Evolutionary conservation across 2,113 vertebrate genomes (phyloP), one percentile per base, ranked within the genome.

Genomic region (Ageneiosus marmoratus): DNA sequence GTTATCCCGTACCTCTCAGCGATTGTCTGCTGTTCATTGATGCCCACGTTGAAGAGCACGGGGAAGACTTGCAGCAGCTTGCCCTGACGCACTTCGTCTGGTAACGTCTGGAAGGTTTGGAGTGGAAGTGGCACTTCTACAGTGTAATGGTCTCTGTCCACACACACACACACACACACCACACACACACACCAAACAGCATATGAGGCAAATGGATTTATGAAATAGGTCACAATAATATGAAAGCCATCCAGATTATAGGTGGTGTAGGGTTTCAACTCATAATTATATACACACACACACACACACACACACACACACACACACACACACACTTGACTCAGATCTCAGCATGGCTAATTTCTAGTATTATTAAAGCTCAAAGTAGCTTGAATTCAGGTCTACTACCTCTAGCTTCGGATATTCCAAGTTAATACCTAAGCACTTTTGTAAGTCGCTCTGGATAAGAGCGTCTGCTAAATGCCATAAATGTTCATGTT

Each of bases 21-120:
- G 80, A 99, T 93, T 5, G 98, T 98, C 90, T 99, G 98, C 90
- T 99, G 98, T 75, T 99, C 97, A 83, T 99, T 99, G 92, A 99
- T 99, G 83, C 98, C 98, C 85, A 99, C 92, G 22, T 99, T 99
- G 87, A 99, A 99, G 85, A 99, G 95, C 9, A 99, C 95, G 0
- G 98, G 98, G 56, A 94, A 93, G 41, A 98, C 95, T 50, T 82
- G 94, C 15, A 99, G 92, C 60, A 94, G 91, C 83, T 96, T 96
- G 75, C 98, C 97, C 83, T 96, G 95, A 90, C 94, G 97, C 81
- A 99, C 96, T 89, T 97, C 97, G 13, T 95, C 94, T 16, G 98
- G 98, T 44, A 99, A 91, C 0, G 91, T 88, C 89, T 96, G 95
- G 90, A 99, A 99, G 92, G 96, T 90, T 87, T 94, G 91, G 29